Conservation (phyloP, 2,113 vertebrate species). For the Ia io region DNA sequence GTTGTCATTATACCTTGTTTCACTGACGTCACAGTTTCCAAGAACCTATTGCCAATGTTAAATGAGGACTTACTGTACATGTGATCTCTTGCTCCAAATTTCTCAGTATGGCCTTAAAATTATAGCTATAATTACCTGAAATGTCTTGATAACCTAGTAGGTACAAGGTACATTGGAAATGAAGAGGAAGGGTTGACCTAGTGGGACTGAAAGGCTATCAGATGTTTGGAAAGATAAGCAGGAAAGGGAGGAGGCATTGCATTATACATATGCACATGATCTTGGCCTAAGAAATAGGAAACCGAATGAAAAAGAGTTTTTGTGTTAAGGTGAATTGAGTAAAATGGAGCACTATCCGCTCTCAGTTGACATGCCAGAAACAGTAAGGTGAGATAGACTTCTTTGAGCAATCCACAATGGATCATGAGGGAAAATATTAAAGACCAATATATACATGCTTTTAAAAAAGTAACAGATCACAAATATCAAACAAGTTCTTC, state of each 20-base stretch:
- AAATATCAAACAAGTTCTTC: neutral
- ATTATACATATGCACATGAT: neutral
- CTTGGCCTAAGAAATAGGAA: constrained; percentile 14
- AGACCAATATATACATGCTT: neutral
- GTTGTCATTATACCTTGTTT: neutral
- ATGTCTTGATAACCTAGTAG: neutral
- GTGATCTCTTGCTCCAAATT: neutral
- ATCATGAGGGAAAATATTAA: neutral
- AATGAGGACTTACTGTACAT: neutral
- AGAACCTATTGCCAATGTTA: neutral
- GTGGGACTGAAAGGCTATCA: neutral
- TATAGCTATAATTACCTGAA: neutral
- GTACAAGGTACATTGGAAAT: neutral
- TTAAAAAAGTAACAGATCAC: neutral
- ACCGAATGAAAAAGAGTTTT: neutral
- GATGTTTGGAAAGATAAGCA: constrained; percentile 40
- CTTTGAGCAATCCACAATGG: neutral
- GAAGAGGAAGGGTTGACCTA: neutral
- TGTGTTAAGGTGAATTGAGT: constrained; percentile 26
- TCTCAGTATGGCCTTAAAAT: constrained; percentile 6
- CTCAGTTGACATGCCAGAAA: neutral
- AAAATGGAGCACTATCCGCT: neutral
- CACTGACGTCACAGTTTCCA: neutral
- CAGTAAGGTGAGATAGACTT: neutral
- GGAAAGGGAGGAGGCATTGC: neutral